Evolutionary conservation across 2,113 vertebrate species (phyloP), one percentile per base, ranked within the genome.

Genomic region (Equus quagga): DNA sequence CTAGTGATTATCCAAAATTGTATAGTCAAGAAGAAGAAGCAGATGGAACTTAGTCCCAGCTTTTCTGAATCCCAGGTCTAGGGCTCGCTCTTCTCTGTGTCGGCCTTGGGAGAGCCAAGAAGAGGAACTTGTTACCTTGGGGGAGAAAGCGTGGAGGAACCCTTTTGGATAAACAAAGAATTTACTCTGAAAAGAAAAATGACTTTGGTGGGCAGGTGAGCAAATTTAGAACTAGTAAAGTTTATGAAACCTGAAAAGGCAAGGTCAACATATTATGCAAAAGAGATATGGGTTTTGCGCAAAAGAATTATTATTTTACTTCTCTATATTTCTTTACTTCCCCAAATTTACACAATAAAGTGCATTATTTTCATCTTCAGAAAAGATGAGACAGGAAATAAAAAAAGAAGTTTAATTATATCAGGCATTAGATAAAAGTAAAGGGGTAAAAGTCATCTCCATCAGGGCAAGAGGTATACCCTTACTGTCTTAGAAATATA

Each of bases 401-500:
- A 93, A 84, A 92, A 79, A 58, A 89, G 79, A 58, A 44, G 54
- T 91, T 67, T 49, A 80, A 41, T 73, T 60, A 65, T 17, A 33
- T 51, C 44, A 80, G 70, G 69, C 91, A 83, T n/a, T 62, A 87
- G 76, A 44, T 46, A 76, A 86, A 94, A 44, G 21, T 5, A 89
- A 95, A 64, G 17, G 6, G 65, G 44, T 51, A 79, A 60, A 95
- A 76, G 19, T 13, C 49, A 75, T 82, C n/a, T 65, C 14, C 3
- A 19, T 54, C 44, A 91, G 44, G 26, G 26, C 8, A 69, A 41
- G 26, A 86, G 31, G 26, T 49, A 5, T 17, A 41, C 44, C 79
- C 89, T 91, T 93, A 64, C 31, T 85, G 93, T 95, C 58, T 84
- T 95, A 80, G 76, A 75, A 84, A 33, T 54, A 10, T 33, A 60